Conservation (phyloP, 2,113 vertebrate genomes). For the Carettochelys insculpta region DNA sequence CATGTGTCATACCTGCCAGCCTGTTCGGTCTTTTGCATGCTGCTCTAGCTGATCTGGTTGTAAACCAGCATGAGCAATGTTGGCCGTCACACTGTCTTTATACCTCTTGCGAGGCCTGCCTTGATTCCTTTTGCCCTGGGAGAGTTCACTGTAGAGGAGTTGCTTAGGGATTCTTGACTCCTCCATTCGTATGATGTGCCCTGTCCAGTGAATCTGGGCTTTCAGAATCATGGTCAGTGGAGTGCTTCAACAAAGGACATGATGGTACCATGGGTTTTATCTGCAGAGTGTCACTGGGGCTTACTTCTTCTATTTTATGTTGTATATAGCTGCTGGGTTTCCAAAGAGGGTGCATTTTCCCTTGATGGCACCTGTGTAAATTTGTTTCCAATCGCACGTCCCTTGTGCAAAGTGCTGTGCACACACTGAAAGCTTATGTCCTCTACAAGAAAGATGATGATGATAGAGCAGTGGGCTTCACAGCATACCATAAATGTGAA, state of each 20-base stretch:
- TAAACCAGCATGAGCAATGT: too few species aligned
- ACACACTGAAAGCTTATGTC: neutral
- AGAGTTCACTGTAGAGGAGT: too few species aligned
- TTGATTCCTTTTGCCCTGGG: too few species aligned
- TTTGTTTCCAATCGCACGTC: neutral
- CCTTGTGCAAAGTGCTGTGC: neutral
- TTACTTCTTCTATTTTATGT: neutral
- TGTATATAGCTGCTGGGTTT: neutral
- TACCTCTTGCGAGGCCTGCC: too few species aligned
- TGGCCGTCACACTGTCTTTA: too few species aligned
- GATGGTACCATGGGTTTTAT: constrained; percentile 5
- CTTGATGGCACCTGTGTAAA: neutral
- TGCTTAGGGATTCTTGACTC: too few species aligned
- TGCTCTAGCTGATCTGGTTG: too few species aligned
- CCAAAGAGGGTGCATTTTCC: neutral
- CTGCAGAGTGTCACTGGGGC: constrained; percentile 3
- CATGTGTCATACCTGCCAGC: too few species aligned
- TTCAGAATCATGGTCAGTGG: too few species aligned
- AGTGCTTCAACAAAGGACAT: constrained; percentile 9
- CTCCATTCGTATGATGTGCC: too few species aligned
- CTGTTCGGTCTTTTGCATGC: too few species aligned
- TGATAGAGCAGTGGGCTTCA: neutral
- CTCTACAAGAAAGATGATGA: neutral
- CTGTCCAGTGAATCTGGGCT: too few species aligned
- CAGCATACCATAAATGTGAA: neutral